Conservation (phyloP, 2,888 invertebrate genomes). For the Polia nebulosa region DNA sequence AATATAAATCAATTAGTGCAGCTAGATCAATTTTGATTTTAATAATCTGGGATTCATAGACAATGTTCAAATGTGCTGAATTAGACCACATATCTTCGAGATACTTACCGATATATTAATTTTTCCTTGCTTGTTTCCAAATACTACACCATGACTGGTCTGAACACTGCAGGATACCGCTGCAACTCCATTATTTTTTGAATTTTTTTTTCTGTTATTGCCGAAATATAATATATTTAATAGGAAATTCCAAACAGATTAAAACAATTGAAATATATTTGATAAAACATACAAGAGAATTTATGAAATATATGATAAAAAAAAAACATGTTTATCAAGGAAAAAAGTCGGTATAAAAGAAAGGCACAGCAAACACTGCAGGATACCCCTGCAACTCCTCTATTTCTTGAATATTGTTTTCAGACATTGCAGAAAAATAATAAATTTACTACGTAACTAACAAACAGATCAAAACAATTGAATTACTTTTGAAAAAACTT, state of each 20-base stretch:
- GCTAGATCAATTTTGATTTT: not conserved
- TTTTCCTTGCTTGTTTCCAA: slow-evolving; percentile 46
- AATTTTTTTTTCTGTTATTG: slow-evolving; percentile 51
- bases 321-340: not conserved
- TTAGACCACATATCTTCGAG: not conserved
- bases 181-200: slow-evolving; percentile 54
- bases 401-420: slow-evolving; percentile 45
- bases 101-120: slow-evolving; percentile 69
- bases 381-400: slow-evolving; percentile 56
- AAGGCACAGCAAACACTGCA: slow-evolving; percentile 55
- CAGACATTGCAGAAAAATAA: slow-evolving; percentile 40
- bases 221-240: not conserved
- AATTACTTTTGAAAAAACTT: not conserved
- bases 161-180: slow-evolving; percentile 62
- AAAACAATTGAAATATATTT: not conserved
- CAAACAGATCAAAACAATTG: not conserved
- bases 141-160: slow-evolving; percentile 42
- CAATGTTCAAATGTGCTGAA: not conserved
- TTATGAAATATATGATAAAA: not conserved
- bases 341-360: not conserved
- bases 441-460: not conserved
- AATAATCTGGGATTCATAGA: not conserved
- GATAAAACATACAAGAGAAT: not conserved
- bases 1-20: not conserved
- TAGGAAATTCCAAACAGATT: not conserved